Base-by-base conservation (phyloP, 2,113 vertebrate species). In the Indicator maculatus region DNA sequence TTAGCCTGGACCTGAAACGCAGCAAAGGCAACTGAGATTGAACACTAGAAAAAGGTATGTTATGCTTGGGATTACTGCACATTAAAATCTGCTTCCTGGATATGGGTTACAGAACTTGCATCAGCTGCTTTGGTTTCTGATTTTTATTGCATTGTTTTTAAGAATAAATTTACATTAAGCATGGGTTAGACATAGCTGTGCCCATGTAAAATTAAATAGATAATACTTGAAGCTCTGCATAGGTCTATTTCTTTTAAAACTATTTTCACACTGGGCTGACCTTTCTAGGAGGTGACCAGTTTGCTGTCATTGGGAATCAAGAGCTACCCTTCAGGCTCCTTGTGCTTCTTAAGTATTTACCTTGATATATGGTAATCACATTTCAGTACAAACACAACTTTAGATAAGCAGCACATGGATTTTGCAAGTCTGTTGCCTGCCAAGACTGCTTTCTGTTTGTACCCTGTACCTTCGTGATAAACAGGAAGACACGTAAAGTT, bases 401-500 rank as follows among this genome's bases (percentile, higher is more conserved):
- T 3, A 95, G 93, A 95, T 86, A 96, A 96, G 88, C 73, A 96
- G 70, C 76, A 93, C 83, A 8, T 24, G 73, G 74, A 95, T 86
- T 92, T 86, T 88, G 83, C 65, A 90, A 89, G 93, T 21, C 53
- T 90, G 83, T 8, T 93, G 95, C 73, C 77, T 96, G 95, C 95
- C 96, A 96, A 96, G 59, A 90, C 55, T 45, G 80, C 92, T 75
- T 92, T 96, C 92, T 93, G 88, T 95, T 95, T 96, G 94, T 84
- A 95, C 70, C 77, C 94, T 5, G 66, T 81, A 95, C 91, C 94
- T 96, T 79, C 82, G 95, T 89, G 70, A 94, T 94, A 96, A 96
- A 96, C 96, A 96, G 96, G 95, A 96, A 96, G 95, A 92, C 89
- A 90, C 77, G 89, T 94, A 50, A 90, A 82, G 81, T 95, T 96